These are phyloP conservation scores for Danio tinwini DNA, from an alignment of 2,797 vertebrate species.

Conservation along the genomic window DNA sequence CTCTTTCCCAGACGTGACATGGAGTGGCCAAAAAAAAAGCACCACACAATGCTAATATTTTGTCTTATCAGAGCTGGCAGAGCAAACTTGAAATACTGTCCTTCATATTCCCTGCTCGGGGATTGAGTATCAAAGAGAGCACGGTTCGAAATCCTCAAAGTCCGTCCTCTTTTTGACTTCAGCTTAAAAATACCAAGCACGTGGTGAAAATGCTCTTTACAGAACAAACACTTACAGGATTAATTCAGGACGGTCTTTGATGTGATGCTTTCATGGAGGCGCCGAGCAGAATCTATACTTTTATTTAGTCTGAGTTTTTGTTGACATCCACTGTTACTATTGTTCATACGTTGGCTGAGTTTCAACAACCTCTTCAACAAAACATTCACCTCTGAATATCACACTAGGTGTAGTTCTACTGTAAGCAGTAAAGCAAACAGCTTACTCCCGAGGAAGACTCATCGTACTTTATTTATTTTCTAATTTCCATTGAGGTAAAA, in stretches of 20 bases:
- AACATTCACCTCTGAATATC: neutral
- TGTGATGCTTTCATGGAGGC: neutral
- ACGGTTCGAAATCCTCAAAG: conserved; percentile 21
- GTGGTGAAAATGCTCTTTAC: conserved; percentile 18
- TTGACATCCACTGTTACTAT: neutral
- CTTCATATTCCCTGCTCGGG: conserved; percentile 47
- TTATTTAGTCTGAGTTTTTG: neutral
- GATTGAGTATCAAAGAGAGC: conserved; percentile 46
- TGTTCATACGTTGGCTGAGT: neutral
- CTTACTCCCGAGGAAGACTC: neutral
- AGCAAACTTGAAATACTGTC: conserved; percentile 68
- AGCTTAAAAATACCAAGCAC: conserved; percentile 22
- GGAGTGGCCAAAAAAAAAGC: conserved; percentile 69
- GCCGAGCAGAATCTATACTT: neutral
- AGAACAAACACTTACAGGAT: neutral
- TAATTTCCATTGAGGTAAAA: neutral
- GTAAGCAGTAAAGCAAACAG: neutral
- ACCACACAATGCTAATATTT: conserved; percentile 63
- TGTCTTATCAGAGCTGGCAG: conserved; percentile 60
- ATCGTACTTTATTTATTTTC: too few species aligned
- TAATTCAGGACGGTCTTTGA: conserved; percentile 4
- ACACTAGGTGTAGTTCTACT: neutral
- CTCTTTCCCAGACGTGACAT: conserved; percentile 70
- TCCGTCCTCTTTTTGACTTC: conserved; percentile 22
- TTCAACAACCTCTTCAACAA: neutral